A percentile compares a stretch with the other conserved stretches of the same genome.
Conservation (phyloP, 2,113 vertebrate genomes). For the Saguinus midas region DNA sequence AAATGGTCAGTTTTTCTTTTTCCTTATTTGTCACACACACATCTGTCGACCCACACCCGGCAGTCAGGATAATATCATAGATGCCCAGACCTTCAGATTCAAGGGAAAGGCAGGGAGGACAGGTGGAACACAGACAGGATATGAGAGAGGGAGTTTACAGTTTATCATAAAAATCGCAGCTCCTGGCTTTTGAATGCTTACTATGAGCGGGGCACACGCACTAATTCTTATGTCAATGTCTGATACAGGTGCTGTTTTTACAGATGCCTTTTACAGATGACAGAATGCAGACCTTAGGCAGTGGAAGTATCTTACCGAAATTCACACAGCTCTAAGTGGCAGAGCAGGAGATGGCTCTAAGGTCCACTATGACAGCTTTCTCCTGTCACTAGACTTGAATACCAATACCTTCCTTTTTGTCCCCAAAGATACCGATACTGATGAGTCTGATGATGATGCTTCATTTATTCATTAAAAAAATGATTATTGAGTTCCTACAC, state of each 20-base stretch:
- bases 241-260: neutral
- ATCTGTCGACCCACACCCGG: constrained; percentile 20
- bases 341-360: neutral
- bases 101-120: neutral
- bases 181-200: neutral
- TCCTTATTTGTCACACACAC: constrained; percentile 42
- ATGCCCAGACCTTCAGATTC: neutral
- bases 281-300: neutral
- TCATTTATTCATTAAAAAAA: constrained; percentile 36
- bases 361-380: neutral
- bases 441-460: constrained; percentile 24
- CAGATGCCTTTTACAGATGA: neutral
- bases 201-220: neutral
- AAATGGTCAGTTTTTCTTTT: neutral
- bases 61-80: neutral
- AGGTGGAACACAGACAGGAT: neutral
- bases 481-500: neutral
- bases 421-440: neutral
- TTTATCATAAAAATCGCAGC: neutral
- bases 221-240: neutral
- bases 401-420: neutral
- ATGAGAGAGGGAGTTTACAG: neutral
- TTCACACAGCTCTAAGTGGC: neutral
- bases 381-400: neutral
- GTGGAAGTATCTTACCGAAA: neutral